Percentiles rank a stretch among this genome's conserved stretches.
Evolutionary conservation across 1,140 invertebrate genomes (phyloP).

Genomic region (Sycophaga agraensis): DNA sequence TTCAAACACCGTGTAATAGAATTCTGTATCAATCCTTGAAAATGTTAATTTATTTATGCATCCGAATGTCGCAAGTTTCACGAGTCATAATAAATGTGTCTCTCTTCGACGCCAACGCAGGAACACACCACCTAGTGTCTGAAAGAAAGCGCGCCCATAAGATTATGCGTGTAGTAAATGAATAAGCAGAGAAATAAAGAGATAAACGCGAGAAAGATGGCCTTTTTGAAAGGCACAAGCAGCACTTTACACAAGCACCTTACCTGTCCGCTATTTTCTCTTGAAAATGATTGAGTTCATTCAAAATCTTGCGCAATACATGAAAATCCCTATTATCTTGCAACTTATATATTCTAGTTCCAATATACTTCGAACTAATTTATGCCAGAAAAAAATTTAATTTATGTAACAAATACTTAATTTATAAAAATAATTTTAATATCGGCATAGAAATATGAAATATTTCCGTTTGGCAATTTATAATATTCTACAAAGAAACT

Average conservation of each 20-base stretch:
- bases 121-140: no score
- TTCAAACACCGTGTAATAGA: not conserved
- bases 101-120: not conserved
- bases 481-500: no score
- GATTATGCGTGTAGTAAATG: not conserved
- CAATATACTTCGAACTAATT: no score
- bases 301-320: no score
- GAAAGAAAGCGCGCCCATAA: not conserved
- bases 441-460: no score
- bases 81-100: not conserved
- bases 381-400: no score
- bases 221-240: not conserved
- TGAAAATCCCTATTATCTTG: no score
- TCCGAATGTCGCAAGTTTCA: not conserved
- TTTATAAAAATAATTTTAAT: no score
- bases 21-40: not conserved
- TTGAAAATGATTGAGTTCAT: no score
- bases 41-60: constrained; percentile 5
- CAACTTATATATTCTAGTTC: no score
- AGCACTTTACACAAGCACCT: not conserved
- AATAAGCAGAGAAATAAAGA: not conserved
- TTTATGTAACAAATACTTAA: no score
- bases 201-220: not conserved
- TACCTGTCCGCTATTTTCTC: constrained; percentile 4
- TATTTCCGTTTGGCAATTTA: no score